These are phyloP conservation scores for Diadromus collaris DNA, from an alignment of 2,888 invertebrate species.

Conservation along the genomic window DNA sequence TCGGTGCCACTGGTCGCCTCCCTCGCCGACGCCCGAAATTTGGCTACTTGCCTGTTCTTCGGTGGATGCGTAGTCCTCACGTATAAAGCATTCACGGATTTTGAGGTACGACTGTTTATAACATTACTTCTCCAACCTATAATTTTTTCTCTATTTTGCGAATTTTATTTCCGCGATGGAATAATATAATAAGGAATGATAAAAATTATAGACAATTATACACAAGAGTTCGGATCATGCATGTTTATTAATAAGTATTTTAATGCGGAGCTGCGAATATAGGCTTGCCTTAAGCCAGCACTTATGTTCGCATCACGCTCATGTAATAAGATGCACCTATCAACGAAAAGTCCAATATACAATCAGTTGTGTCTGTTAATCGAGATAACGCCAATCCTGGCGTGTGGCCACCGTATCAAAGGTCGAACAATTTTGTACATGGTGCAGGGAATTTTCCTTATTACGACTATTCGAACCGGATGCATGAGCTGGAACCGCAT, in stretches of 20 bases:
- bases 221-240: slow-evolving; percentile 18
- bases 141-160: not conserved
- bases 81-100: slow-evolving; percentile 84
- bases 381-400: not conserved
- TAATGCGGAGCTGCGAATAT: not conserved
- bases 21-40: slow-evolving; percentile 86
- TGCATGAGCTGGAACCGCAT: too few relatives aligned
- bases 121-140: not conserved
- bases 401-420: not conserved
- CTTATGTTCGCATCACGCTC: not conserved
- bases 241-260: slow-evolving; percentile 35
- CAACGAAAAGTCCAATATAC: not conserved
- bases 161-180: too few relatives aligned
- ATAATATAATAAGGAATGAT: not conserved
- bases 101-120: slow-evolving; percentile 83
- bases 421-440: not conserved
- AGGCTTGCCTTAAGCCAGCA: not conserved
- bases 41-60: slow-evolving; percentile 87
- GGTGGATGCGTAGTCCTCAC: slow-evolving; percentile 83
- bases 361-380: not conserved
- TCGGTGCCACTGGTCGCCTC: slow-evolving; percentile 90
- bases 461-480: too few relatives aligned
- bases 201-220: not conserved
- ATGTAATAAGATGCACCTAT: not conserved
- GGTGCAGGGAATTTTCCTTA: too few relatives aligned